These are phyloP conservation scores for Apamea crenata DNA, from an alignment of 2,888 invertebrate species.

Conservation along the genomic window DNA sequence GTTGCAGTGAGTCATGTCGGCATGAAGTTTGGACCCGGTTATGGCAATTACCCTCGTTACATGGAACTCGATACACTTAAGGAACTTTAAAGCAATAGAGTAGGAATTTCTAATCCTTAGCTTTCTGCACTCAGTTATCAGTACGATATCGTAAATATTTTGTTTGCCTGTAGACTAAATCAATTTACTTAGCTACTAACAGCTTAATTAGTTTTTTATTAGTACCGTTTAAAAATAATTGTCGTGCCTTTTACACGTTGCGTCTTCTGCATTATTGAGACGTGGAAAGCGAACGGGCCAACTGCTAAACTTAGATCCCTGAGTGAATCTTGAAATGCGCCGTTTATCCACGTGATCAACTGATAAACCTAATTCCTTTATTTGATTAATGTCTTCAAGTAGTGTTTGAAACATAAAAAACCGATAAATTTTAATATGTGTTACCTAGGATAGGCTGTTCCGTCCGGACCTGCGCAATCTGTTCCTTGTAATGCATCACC, in stretches of 20 bases:
- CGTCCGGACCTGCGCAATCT: constrained; percentile 95
- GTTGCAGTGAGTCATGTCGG: constrained; percentile 12
- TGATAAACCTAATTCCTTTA: background rate
- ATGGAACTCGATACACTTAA: background rate
- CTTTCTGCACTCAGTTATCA: background rate
- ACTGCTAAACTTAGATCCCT: background rate
- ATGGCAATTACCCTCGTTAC: constrained; percentile 11
- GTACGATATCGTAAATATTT: background rate
- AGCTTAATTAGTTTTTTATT: background rate
- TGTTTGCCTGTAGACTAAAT: background rate
- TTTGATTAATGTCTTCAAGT: background rate
- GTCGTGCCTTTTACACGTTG: background rate
- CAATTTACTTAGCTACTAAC: background rate
- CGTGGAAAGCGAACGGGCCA: background rate
- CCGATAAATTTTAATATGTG: constrained; percentile 20
- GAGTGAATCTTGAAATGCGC: background rate
- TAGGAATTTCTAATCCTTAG: background rate
- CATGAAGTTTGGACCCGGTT: background rate
- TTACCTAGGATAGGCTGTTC: constrained; percentile 95
- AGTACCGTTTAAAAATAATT: background rate
- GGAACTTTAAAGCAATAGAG: background rate
- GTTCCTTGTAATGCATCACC: constrained; percentile 96
- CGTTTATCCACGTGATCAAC: background rate
- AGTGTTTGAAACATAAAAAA: constrained; percentile 28
- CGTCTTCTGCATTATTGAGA: background rate